Conservation (phyloP, 2,113 vertebrate species). For the Cheirogaleus medius region DNA sequence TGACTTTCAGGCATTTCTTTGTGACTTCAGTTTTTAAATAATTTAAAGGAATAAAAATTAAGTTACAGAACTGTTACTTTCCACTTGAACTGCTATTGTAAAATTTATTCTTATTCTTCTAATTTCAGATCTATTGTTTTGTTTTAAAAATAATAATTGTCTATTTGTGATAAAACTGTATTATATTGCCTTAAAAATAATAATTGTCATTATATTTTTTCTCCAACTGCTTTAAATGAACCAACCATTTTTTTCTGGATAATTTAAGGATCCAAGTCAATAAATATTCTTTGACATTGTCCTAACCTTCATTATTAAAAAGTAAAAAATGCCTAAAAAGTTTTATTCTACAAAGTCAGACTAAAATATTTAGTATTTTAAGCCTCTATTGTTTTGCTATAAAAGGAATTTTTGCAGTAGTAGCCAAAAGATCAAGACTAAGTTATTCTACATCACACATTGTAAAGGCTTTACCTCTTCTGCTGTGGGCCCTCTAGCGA, state of each 20-base stretch:
- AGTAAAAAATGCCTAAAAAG: not conserved
- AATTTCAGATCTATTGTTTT: not conserved
- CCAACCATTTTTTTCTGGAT: not conserved
- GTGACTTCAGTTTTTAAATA: slow-evolving; percentile 6
- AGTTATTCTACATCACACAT: not conserved
- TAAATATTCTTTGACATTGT: not conserved
- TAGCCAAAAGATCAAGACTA: not conserved
- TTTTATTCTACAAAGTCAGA: not conserved
- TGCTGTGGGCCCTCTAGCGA: not conserved
- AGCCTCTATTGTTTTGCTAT: not conserved
- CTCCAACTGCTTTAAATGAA: not conserved
- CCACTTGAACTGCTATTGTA: not conserved
- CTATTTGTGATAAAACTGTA: no score
- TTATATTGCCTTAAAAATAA: not conserved
- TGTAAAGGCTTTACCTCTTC: not conserved
- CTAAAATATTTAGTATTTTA: not conserved
- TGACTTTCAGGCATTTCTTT: not conserved
- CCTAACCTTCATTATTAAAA: not conserved
- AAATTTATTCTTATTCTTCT: not conserved
- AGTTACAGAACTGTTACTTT: not conserved
- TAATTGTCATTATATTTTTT: not conserved
- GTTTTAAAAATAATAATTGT: not conserved
- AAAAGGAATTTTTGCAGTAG: not conserved
- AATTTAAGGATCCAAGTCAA: not conserved
- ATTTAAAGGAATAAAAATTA: slow-evolving; percentile 19